Evolutionary conservation across 2,888 invertebrate genomes (phyloP).

Genomic region (Poecilus cupreus): DNA sequence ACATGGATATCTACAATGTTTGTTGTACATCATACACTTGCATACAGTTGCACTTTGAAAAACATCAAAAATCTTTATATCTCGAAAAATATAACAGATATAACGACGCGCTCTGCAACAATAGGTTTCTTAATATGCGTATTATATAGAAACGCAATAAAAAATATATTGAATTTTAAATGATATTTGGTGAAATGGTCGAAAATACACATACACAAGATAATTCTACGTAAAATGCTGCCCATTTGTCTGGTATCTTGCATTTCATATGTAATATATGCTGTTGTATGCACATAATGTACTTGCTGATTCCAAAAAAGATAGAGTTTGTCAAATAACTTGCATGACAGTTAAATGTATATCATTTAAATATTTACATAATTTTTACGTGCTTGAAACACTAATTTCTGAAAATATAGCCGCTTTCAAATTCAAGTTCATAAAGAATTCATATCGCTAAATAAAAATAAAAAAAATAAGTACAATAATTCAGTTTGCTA

Average conservation of each 20-base stretch:
- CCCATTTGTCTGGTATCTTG: background rate
- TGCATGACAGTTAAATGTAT: background rate
- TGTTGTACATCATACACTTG: too few species aligned
- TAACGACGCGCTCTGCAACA: too few species aligned
- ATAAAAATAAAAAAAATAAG: background rate
- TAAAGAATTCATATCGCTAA: background rate
- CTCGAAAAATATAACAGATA: too few species aligned
- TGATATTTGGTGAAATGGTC: too few species aligned
- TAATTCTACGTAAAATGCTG: background rate
- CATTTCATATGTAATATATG: background rate
- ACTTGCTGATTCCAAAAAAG: slow-evolving; percentile 18
- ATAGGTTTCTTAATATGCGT: too few species aligned
- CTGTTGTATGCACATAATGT: background rate
- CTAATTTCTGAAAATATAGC: background rate
- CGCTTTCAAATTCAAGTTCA: background rate
- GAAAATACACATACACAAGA: too few species aligned
- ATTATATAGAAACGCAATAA: too few species aligned
- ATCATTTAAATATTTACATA: background rate
- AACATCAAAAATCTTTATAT: too few species aligned
- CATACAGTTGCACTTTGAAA: too few species aligned
- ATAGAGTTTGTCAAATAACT: slow-evolving; percentile 4
- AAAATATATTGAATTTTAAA: too few species aligned
- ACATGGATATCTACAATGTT: too few species aligned
- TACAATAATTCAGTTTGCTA: too few species aligned
- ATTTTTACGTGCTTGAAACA: slow-evolving; percentile 8